Evolutionary conservation across 1,140 invertebrate genomes (phyloP).

Genomic region (Nymphalis io): DNA sequence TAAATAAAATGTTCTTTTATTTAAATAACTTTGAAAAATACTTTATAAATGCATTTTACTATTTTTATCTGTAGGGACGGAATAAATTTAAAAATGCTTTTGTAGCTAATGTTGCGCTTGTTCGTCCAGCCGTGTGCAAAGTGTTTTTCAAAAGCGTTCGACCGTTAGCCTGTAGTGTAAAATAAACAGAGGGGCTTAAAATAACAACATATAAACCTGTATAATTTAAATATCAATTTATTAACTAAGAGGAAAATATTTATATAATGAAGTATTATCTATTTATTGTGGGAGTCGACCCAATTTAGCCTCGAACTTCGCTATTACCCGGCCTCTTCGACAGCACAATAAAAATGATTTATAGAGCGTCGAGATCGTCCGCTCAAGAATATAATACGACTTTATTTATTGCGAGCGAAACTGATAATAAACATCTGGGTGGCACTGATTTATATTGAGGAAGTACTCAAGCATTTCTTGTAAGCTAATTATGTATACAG

Average conservation of each 20-base stretch:
- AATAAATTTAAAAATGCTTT: constrained; percentile 34
- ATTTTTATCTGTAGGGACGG: constrained; percentile 16
- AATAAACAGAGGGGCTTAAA: constrained; percentile 36
- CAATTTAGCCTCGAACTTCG: constrained; percentile 66
- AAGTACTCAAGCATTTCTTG: constrained; percentile 21
- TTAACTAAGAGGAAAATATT: constrained; percentile 16
- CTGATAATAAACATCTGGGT: constrained; percentile 71
- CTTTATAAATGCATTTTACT: background rate
- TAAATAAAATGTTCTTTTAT: too few species aligned
- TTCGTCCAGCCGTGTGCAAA: constrained; percentile 31
- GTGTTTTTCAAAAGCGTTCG: constrained; percentile 45
- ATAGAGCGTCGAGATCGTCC: constrained; percentile 67
- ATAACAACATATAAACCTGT: constrained; percentile 19
- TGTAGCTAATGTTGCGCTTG: constrained; percentile 34
- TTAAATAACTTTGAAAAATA: background rate
- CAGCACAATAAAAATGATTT: constrained; percentile 79
- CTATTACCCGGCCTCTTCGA: constrained; percentile 68
- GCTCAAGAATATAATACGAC: constrained; percentile 77
- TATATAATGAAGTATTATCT: constrained; percentile 50
- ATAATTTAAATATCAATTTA: constrained; percentile 32
- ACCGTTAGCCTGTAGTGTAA: constrained; percentile 37
- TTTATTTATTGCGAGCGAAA: constrained; percentile 72
- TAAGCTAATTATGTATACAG: constrained; percentile 19
- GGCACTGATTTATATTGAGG: constrained; percentile 50
- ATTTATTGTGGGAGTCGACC: constrained; percentile 67